phyloP scores from a whole-genome alignment of 1,140 invertebrate species.

The Macrobrachium nipponense region DNA sequence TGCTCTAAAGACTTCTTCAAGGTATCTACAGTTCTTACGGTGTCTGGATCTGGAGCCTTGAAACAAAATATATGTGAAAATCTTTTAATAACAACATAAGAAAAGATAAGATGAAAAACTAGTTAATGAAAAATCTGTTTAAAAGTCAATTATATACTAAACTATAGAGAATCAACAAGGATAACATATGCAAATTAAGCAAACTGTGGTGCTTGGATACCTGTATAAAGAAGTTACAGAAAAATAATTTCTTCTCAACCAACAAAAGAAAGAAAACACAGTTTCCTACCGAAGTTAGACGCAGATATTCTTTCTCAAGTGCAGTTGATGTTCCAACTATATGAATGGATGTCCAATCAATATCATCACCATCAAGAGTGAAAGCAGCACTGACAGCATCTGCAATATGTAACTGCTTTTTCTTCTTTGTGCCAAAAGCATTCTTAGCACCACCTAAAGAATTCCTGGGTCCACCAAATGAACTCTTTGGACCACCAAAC shows the following conservation, averaged over 20 bases:
- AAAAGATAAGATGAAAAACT: neutral
- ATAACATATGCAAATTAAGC: no score
- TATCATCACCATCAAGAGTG: conserved; percentile 73
- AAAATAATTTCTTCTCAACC: no score
- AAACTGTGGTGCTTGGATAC: no score
- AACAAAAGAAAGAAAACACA: no score
- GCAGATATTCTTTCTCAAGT: conserved; percentile 93
- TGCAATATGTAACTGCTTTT: conserved; percentile 40
- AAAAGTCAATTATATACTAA: no score
- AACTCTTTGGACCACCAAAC: no score
- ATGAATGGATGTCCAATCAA: conserved; percentile 86
- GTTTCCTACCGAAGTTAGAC: conserved; percentile 83
- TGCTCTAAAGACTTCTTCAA: conserved; percentile 86
- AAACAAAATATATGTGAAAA: conserved; percentile 6
- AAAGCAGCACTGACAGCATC: conserved; percentile 54
- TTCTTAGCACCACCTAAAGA: neutral
- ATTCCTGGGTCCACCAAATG: no score
- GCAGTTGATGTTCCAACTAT: conserved; percentile 93
- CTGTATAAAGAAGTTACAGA: no score
- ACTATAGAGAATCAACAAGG: no score
- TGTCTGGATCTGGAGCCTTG: conserved; percentile 90
- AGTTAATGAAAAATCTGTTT: neutral
- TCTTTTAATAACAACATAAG: neutral
- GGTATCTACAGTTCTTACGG: conserved; percentile 89
- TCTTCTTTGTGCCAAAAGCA: conserved; percentile 21